phyloP scores from a whole-genome alignment of 2,888 invertebrate species.

The Sphaerolaimus hirsutus region DNA sequence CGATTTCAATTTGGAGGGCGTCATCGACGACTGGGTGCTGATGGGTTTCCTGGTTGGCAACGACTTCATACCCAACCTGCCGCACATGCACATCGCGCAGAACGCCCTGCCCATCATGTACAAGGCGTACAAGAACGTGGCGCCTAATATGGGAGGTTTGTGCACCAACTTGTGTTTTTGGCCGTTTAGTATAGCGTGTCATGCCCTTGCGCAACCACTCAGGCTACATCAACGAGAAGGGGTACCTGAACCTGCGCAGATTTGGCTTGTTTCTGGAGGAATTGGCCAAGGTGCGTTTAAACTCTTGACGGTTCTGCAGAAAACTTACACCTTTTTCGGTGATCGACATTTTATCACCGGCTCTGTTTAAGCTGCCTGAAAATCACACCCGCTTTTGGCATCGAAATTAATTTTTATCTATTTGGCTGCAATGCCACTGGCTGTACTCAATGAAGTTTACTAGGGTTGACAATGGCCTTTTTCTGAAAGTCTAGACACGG shows the following conservation, averaged over 20 bases:
- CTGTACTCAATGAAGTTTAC: too few relatives aligned
- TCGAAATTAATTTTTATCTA: too few relatives aligned
- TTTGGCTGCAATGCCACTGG: too few relatives aligned
- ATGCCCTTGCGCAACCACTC: slow-evolving; percentile 1
- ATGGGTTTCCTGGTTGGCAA: slow-evolving; percentile 93
- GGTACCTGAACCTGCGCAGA: slow-evolving; percentile 51
- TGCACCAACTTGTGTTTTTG: neutral
- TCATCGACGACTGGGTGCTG: slow-evolving; percentile 91
- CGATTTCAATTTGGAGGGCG: slow-evolving; percentile 55
- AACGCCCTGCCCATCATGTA: slow-evolving; percentile 63
- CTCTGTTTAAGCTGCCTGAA: too few relatives aligned
- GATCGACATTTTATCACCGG: neutral
- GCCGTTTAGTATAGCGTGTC: slow-evolving; percentile 3
- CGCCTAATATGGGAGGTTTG: slow-evolving; percentile 60
- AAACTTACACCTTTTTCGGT: too few relatives aligned
- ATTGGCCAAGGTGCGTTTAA: slow-evolving; percentile 10
- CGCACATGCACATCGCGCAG: slow-evolving; percentile 70
- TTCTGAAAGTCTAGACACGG: too few relatives aligned
- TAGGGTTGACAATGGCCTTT: too few relatives aligned
- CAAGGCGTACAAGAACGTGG: slow-evolving; percentile 43
- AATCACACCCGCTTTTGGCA: too few relatives aligned
- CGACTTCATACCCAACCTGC: slow-evolving; percentile 86
- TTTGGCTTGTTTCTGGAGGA: slow-evolving; percentile 48
- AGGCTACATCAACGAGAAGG: slow-evolving; percentile 80
- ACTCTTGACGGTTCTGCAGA: too few relatives aligned